These are phyloP conservation scores for Drosophila pallidifrons DNA, from an alignment of 1,140 invertebrate species.

Conservation along the genomic window DNA sequence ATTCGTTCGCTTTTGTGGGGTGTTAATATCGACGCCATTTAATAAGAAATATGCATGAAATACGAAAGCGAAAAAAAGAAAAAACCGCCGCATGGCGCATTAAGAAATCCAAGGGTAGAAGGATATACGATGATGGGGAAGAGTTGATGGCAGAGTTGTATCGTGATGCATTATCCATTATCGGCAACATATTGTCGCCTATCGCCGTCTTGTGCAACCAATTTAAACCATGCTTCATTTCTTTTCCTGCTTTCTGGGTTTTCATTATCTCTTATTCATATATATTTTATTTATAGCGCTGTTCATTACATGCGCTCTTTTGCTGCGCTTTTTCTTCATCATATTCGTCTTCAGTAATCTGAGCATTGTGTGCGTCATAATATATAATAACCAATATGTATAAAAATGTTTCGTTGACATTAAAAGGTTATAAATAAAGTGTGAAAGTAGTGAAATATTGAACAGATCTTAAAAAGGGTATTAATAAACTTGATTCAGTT, in stretches of 20 bases:
- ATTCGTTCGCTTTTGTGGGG: constrained; percentile 53
- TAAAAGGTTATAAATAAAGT: no score
- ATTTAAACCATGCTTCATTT: constrained; percentile 16
- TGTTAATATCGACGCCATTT: constrained; percentile 61
- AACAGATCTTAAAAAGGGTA: no score
- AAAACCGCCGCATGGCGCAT: constrained; percentile 21
- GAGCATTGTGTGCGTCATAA: no score
- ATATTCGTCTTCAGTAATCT: neutral
- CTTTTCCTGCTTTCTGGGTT: neutral
- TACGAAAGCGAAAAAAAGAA: neutral
- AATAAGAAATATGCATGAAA: constrained; percentile 58
- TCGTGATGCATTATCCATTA: constrained; percentile 54
- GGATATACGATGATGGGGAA: no score
- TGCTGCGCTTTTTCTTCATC: neutral
- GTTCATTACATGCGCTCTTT: neutral
- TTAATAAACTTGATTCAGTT: no score
- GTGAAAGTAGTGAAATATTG: no score
- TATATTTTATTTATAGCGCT: constrained; percentile 26
- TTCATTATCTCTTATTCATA: constrained; percentile 5
- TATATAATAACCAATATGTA: no score
- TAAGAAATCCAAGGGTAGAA: constrained; percentile 19
- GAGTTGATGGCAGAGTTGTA: neutral
- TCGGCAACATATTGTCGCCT: constrained; percentile 56
- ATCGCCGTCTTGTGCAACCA: constrained; percentile 44
- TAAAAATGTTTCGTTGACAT: no score